These are phyloP conservation scores for Philaethria dido DNA, from an alignment of 2,888 invertebrate genomes.

Conservation along the genomic window DNA sequence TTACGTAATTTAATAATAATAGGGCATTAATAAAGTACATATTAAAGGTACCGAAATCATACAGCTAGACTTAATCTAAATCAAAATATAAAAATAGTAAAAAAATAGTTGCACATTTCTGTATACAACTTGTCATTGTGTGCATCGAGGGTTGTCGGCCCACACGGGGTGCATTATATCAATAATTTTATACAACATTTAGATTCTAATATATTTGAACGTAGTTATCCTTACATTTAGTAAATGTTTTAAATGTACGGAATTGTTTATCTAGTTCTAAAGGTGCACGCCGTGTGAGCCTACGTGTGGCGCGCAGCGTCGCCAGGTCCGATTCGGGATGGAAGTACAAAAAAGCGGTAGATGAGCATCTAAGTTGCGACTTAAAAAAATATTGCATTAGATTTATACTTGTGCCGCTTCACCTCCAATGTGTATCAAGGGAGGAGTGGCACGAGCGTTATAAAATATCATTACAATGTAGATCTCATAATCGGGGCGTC, in stretches of 20 bases:
- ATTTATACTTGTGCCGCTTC: conserved; percentile 14
- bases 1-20: conserved; percentile 72
- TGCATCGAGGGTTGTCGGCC: conserved; percentile 56
- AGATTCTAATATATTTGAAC: conserved; percentile 40
- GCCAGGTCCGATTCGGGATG: conserved; percentile 12
- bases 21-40: conserved; percentile 75
- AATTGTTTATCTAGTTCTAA: conserved; percentile 19
- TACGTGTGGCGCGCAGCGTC: conserved; percentile 25
- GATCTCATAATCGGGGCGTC: conserved; percentile 11
- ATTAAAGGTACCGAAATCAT: conserved; percentile 77
- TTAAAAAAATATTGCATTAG: conserved; percentile 22
- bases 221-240: conserved; percentile 39
- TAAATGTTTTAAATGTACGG: conserved; percentile 39
- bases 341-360: conserved; percentile 22
- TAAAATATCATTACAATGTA: conserved; percentile 1
- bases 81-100: conserved; percentile 84
- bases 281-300: conserved; percentile 33
- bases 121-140: conserved; percentile 75
- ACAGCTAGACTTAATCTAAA: conserved; percentile 82
- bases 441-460: conserved; percentile 10
- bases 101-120: conserved; percentile 81
- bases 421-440: conserved; percentile 2
- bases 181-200: conserved; percentile 35
- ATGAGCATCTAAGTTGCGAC: conserved; percentile 24
- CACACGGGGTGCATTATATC: conserved; percentile 38